Evolutionary conservation across 2,113 vertebrate genomes (phyloP), one percentile per base, ranked within the genome.

Genomic region (Vimba vimba): DNA sequence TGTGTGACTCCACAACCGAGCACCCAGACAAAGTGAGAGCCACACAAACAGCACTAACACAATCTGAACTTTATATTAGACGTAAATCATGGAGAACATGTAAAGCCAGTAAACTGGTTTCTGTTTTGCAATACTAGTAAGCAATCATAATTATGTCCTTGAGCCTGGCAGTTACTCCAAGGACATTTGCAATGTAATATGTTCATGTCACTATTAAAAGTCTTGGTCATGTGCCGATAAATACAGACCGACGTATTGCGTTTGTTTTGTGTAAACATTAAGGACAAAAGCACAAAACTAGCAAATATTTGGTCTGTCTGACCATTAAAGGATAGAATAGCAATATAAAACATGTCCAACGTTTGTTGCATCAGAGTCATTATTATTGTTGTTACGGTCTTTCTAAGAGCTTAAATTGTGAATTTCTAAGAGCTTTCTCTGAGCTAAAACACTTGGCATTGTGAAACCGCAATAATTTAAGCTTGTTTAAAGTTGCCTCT

Each of bases 1-100:
- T 95, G 43, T 98, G 97, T 0, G 96, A 97, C 33, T 95, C 95
- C 2, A 97, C 96, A 0, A 93, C 96, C 23, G 95, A 94, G 86
- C 96, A 96, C 87, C 95, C 93, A 76, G 95, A 96, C 0, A 90
- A 96, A 96, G 97, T 98, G 93, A 91, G 87, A 43, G 39, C 13
- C 39, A n/a, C 43, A 36, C 25, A 47, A n/a, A 74, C 23, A n/a
- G 43, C 39, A 74, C 39, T 25, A 0, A 2, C 39, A 25, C 11
- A n/a, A 47, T 17, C 6, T 25, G 5, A 74, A 47, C 39, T 25
- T 45, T 39, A 68, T 10, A 39, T 69, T 69, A 39, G 33, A 23
- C 2, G 3, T 12, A 71, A 43, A 43, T 71, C 68, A 43, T 43
- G 36, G 30, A 36, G 66, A 36, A 66, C 27, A 33, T 30, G 30